A percentile compares a stretch with the other conserved stretches of the same genome.
Evolutionary conservation across 2,888 invertebrate genomes (phyloP).

Genomic region (Ochropacha duplaris): DNA sequence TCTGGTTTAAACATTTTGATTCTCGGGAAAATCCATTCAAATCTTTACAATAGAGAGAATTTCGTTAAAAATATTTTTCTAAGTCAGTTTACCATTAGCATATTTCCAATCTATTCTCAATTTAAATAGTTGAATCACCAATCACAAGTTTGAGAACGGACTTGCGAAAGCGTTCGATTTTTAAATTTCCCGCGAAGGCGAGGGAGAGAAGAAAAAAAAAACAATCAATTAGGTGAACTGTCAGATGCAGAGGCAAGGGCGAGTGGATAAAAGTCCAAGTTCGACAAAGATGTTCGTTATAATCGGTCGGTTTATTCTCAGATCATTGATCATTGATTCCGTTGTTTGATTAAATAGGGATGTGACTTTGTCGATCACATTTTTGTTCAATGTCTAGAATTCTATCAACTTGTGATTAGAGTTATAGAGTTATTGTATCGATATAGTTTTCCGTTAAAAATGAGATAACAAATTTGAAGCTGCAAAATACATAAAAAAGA

Average conservation of each 20-base stretch:
- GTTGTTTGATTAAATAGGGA: slow-evolving; percentile 1
- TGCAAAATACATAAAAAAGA: neutral
- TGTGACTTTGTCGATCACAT: neutral
- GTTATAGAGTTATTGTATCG: too few species aligned
- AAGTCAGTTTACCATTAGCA: slow-evolving; percentile 42
- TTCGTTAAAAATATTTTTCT: too few species aligned
- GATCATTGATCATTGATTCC: slow-evolving; percentile 14
- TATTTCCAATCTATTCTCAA: slow-evolving; percentile 46
- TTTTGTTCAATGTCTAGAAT: neutral
- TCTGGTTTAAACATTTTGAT: too few species aligned
- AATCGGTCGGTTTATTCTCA: slow-evolving; percentile 11
- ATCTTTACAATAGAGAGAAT: too few species aligned
- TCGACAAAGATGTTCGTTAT: slow-evolving; percentile 15
- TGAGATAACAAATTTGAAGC: neutral
- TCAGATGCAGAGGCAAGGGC: slow-evolving; percentile 60
- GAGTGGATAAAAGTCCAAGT: slow-evolving; percentile 27
- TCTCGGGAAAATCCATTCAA: too few species aligned
- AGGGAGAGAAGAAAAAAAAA: slow-evolving; percentile 55
- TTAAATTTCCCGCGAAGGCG: slow-evolving; percentile 49
- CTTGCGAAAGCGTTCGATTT: slow-evolving; percentile 38
- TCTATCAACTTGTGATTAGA: too few species aligned
- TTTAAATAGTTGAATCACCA: slow-evolving; percentile 60
- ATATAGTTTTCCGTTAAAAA: too few species aligned
- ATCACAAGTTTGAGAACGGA: slow-evolving; percentile 54
- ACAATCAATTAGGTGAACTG: slow-evolving; percentile 78